Conservation (phyloP, 1,140 invertebrate genomes). For the Zaprionus ghesquierei region DNA sequence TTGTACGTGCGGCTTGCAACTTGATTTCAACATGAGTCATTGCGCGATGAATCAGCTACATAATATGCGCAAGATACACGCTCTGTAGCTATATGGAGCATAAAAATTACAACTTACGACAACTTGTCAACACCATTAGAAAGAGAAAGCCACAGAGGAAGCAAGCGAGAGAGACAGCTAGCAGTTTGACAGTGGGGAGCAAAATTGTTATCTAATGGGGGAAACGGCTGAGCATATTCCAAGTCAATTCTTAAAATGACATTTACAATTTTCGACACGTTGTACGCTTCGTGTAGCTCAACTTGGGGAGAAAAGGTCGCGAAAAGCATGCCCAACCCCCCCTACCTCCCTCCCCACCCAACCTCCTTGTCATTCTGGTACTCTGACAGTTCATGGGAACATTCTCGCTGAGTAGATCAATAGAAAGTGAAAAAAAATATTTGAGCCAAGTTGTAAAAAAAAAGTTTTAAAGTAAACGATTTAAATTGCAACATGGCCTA, state of each 20-base stretch:
- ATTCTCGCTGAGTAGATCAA: background rate
- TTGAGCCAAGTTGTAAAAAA: background rate
- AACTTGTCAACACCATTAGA: constrained; percentile 55
- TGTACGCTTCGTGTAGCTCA: background rate
- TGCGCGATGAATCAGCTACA: constrained; percentile 57
- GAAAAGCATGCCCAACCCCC: too few relatives aligned
- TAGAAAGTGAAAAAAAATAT: background rate
- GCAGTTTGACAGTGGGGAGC: background rate
- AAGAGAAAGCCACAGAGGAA: background rate
- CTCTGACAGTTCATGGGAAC: background rate
- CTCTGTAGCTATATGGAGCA: constrained; percentile 37
- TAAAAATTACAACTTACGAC: constrained; percentile 60
- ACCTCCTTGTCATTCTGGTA: background rate
- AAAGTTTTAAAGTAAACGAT: background rate
- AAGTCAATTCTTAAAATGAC: constrained; percentile 40
- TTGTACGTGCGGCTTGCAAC: constrained; percentile 48
- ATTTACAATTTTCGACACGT: constrained; percentile 46
- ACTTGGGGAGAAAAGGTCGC: constrained; percentile 10
- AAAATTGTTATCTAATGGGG: constrained; percentile 36
- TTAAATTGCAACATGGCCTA: background rate
- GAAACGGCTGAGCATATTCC: constrained; percentile 14
- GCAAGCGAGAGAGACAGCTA: background rate
- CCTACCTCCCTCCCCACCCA: background rate
- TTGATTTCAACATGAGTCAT: constrained; percentile 59
- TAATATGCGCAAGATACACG: constrained; percentile 41